A percentile compares a stretch with the other conserved stretches of the same genome.
Evolutionary conservation across 2,888 invertebrate species (phyloP).

Genomic region (Villa cingulata): DNA sequence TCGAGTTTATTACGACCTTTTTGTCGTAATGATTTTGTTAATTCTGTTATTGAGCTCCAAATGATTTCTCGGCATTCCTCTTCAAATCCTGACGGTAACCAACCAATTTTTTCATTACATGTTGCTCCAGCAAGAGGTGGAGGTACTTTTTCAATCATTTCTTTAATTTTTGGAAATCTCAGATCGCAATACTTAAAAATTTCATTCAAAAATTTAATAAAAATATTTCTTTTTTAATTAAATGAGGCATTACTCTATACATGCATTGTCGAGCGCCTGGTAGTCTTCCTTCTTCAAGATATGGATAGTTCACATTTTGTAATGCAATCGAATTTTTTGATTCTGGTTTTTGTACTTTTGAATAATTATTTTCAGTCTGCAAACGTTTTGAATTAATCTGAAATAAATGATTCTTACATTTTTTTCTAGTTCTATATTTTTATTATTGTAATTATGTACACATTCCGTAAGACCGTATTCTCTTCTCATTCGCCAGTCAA

Average conservation of each 20-base stretch:
- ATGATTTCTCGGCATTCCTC: constrained; percentile 60
- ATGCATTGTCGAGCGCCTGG: constrained; percentile 80
- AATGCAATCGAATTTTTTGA: background rate
- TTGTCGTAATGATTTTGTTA: constrained; percentile 41
- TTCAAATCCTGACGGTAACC: constrained; percentile 59
- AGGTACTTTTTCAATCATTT: constrained; percentile 54
- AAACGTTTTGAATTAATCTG: constrained; percentile 5
- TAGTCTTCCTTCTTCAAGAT: constrained; percentile 55
- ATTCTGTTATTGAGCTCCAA: constrained; percentile 35
- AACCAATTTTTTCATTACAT: constrained; percentile 63
- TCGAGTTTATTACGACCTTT: constrained; percentile 13
- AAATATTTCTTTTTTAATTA: background rate
- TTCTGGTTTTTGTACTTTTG: background rate
- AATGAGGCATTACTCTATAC: constrained; percentile 53
- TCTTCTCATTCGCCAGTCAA: constrained; percentile 58
- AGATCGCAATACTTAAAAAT: constrained; percentile 61
- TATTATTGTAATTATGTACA: constrained; percentile 13
- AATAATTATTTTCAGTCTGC: background rate
- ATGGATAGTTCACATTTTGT: constrained; percentile 31
- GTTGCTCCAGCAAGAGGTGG: constrained; percentile 42
- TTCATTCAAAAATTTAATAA: constrained; percentile 1
- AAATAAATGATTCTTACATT: no score
- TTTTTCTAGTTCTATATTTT: background rate
- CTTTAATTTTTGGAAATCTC: constrained; percentile 62
- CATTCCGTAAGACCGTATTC: constrained; percentile 30